Percentiles rank a stretch among this genome's conserved stretches.
Conservation (phyloP, 2,888 invertebrate species). For the Tenthredo mesomela region DNA sequence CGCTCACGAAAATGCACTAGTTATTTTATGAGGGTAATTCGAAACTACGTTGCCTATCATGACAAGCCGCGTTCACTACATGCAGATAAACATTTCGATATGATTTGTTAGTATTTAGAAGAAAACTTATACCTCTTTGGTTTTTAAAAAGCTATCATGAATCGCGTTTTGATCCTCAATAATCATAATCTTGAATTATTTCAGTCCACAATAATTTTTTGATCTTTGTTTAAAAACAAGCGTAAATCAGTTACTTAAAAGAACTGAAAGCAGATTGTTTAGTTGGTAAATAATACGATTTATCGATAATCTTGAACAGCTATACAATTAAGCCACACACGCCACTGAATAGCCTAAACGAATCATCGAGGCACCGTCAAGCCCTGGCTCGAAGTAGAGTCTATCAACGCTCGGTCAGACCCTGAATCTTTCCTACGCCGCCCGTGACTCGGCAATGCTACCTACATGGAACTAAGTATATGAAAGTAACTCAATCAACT, state of each 20-base stretch:
- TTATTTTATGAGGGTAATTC: background rate
- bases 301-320: background rate
- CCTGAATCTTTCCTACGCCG: background rate
- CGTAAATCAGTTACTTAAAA: background rate
- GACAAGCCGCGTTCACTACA: background rate
- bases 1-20: background rate
- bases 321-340: background rate
- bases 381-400: slow-evolving; percentile 15
- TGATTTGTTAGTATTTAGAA: background rate
- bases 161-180: background rate
- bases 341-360: background rate
- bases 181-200: background rate
- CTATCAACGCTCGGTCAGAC: slow-evolving; percentile 42
- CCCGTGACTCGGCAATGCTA: slow-evolving; percentile 8
- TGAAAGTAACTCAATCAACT: slow-evolving; percentile 7
- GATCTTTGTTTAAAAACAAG: background rate
- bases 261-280: background rate
- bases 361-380: background rate
- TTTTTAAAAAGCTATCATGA: background rate
- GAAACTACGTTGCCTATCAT: background rate
- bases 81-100: background rate
- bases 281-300: background rate
- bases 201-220: background rate
- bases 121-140: background rate
- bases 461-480: background rate